Conservation (phyloP, 2,888 invertebrate species). For the Crocallis elinguaria region DNA sequence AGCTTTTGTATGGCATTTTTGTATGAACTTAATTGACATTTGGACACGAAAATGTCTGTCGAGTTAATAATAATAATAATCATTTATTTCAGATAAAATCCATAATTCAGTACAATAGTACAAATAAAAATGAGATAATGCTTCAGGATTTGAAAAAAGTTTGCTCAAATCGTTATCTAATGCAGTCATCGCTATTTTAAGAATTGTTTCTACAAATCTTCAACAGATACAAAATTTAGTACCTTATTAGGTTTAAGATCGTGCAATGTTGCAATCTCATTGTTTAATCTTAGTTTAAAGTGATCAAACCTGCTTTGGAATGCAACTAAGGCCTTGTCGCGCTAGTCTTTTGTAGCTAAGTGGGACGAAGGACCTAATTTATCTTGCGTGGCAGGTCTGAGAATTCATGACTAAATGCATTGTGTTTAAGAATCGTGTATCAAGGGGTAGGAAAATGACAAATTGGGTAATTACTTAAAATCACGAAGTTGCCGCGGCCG, state of each 20-base stretch:
- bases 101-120: too few relatives aligned
- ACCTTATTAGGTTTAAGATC: slow-evolving; percentile 44
- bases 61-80: too few relatives aligned
- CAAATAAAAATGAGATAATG: too few relatives aligned
- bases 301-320: slow-evolving; percentile 66
- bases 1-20: too few relatives aligned
- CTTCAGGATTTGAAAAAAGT: not conserved
- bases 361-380: slow-evolving; percentile 63
- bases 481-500: slow-evolving; percentile 24
- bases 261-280: slow-evolving; percentile 54
- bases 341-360: slow-evolving; percentile 59
- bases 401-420: slow-evolving; percentile 54
- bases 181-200: slow-evolving; percentile 18
- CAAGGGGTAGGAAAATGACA: slow-evolving; percentile 57
- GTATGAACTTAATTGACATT: too few relatives aligned
- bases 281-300: slow-evolving; percentile 52
- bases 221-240: slow-evolving; percentile 36
- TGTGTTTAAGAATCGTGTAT: slow-evolving; percentile 38
- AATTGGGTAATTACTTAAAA: slow-evolving; percentile 67
- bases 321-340: slow-evolving; percentile 62
- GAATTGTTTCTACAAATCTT: slow-evolving; percentile 2
- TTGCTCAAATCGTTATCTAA: not conserved
- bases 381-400: slow-evolving; percentile 66
- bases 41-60: too few relatives aligned
- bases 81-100: too few relatives aligned